Percentiles rank a stretch among this genome's conserved stretches.
Conservation (phyloP, 2,888 invertebrate genomes). For the Vesta saturnalis region DNA sequence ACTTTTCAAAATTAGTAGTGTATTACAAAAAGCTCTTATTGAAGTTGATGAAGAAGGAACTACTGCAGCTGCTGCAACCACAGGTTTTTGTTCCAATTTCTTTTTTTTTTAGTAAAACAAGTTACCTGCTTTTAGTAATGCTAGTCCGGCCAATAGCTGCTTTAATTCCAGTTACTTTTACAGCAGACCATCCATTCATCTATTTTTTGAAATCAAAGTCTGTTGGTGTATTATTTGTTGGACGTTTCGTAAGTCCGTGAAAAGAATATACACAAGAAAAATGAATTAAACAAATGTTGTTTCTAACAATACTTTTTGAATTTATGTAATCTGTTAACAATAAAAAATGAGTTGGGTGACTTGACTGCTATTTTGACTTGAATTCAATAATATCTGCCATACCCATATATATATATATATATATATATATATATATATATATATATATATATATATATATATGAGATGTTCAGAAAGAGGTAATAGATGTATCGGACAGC, state of each 20-base stretch:
- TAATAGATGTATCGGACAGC: too few species aligned
- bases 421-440: too few species aligned
- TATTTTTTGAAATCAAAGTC: not conserved
- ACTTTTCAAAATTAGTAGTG: conserved; percentile 48
- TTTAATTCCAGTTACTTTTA: not conserved
- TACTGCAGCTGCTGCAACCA: conserved; percentile 55
- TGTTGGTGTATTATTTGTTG: not conserved
- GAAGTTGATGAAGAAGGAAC: conserved; percentile 57
- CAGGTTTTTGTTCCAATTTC: not conserved
- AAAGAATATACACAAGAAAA: too few species aligned
- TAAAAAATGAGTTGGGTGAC: too few species aligned
- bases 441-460: too few species aligned
- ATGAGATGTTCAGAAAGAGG: too few species aligned
- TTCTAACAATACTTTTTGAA: too few species aligned
- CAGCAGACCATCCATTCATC: conserved; percentile 8
- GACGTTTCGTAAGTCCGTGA: not conserved
- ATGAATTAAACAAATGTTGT: too few species aligned
- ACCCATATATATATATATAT: too few species aligned
- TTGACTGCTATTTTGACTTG: too few species aligned
- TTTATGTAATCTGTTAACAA: too few species aligned
- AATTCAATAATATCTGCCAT: too few species aligned
- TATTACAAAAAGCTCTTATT: conserved; percentile 57
- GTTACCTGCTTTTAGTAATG: not conserved
- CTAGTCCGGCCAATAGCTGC: not conserved
- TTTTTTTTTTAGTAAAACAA: not conserved